These are phyloP conservation scores for Drosophila sp. DNA, from an alignment of 1,140 invertebrate species.

Conservation along the genomic window DNA sequence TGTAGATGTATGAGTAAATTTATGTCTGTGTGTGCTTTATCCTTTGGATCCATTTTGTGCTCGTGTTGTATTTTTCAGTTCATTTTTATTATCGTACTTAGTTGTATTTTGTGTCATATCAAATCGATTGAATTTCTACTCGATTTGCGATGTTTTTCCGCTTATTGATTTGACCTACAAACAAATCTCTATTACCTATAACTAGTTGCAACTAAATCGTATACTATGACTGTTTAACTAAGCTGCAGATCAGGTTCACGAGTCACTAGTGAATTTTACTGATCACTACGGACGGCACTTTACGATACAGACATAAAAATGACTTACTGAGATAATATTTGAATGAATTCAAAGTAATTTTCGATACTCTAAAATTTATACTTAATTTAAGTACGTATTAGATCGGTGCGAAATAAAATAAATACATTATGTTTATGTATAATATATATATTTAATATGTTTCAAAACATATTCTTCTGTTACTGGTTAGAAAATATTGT, in stretches of 20 bases:
- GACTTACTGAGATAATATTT: too few species aligned
- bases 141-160: conserved; percentile 26
- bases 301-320: too few species aligned
- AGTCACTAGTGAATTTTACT: conserved; percentile 11
- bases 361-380: too few species aligned
- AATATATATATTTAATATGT: too few species aligned
- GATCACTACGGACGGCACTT: too few species aligned
- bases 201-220: conserved; percentile 21
- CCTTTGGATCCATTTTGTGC: conserved; percentile 58
- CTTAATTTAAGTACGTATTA: too few species aligned
- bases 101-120: conserved; percentile 61
- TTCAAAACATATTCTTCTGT: too few species aligned
- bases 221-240: conserved; percentile 20
- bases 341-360: too few species aligned
- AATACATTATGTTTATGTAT: too few species aligned
- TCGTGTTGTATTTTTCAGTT: conserved; percentile 55
- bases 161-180: conserved; percentile 58
- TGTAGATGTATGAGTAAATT: conserved; percentile 10
- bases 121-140: conserved; percentile 64
- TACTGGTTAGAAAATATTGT: too few species aligned
- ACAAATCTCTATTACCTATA: not conserved
- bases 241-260: not conserved
- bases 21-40: conserved; percentile 36
- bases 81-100: conserved; percentile 80
- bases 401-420: too few species aligned